Evolutionary conservation across 2,888 invertebrate species (phyloP), one percentile per base, ranked within the genome.

Genomic region (Priocnemis perturbator): DNA sequence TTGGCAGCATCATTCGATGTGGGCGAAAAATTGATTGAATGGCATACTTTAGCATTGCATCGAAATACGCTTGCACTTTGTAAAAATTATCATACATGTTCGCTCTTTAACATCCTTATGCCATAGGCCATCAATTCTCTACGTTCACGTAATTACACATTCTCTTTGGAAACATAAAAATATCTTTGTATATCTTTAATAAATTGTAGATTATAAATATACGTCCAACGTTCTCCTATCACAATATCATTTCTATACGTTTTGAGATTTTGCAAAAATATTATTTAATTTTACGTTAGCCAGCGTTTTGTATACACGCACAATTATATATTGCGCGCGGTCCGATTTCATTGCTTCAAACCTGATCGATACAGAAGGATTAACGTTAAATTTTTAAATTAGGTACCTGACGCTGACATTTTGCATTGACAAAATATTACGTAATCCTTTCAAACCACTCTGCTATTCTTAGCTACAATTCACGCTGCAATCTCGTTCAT

Each of bases 131-230:
- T 69, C 64, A 67, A 67, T 60, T 53, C 48, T 55, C 71, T 77
- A 71, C 57, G 72, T 67, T 69, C 69, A 76, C 78, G 74, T 78
- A 76, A 79, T 75, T 71, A 77, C 66, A 77, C 81, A 79, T 76
- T 83, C 81, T 82, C 76, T 77, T 82, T 71, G 74, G 71, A 74
- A 85, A 83, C 83, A 83, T 85, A 84, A 86, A 86, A 86, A 86
- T 87, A 86, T 81, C 84, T 81, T 78, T 77, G 77, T 83, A 76
- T 73, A 74, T 76, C 74, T 37, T 81, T 78, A 74, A 83, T 76
- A 68, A 68, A 75, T 79, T 76, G 77, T 76, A 76, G 69, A 73
- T 81, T 84, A 67, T 83, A 83, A 60, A 65, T 64, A 30, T 68
- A 60, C 58, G 48, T 60, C 4, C 20, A 37, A 37, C 37, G 11